Percentiles rank a stretch among this genome's conserved stretches.
Evolutionary conservation across 2,888 invertebrate genomes (phyloP).

Genomic region (Cacoxenus indagator): DNA sequence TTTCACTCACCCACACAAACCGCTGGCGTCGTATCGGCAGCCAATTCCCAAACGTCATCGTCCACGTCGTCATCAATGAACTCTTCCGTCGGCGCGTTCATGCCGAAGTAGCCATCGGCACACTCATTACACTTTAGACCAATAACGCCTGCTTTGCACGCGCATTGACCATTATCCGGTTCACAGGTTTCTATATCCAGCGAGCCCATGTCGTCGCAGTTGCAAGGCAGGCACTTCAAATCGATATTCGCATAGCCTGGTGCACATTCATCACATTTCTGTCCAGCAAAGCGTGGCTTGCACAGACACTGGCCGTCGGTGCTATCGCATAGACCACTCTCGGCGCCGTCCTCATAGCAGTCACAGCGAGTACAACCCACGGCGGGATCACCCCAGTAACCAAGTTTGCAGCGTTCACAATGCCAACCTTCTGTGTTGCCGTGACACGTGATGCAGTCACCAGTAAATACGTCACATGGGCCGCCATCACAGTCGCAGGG

Average conservation of each 20-base stretch:
- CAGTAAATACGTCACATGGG: slow-evolving; percentile 86
- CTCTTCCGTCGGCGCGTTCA: slow-evolving; percentile 67
- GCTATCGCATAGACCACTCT: slow-evolving; percentile 79
- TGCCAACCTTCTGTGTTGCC: slow-evolving; percentile 77
- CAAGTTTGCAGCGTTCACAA: slow-evolving; percentile 79
- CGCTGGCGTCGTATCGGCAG: slow-evolving; percentile 31
- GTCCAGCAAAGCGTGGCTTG: slow-evolving; percentile 78
- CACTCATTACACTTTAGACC: slow-evolving; percentile 84
- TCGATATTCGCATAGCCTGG: slow-evolving; percentile 81
- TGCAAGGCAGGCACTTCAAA: slow-evolving; percentile 84
- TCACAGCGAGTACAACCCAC: slow-evolving; percentile 80
- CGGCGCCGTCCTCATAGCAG: slow-evolving; percentile 83
- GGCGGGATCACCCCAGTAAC: slow-evolving; percentile 77
- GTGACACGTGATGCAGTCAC: slow-evolving; percentile 87
- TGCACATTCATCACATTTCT: slow-evolving; percentile 79
- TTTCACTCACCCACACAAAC: slow-evolving; percentile 66
- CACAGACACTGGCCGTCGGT: slow-evolving; percentile 84
- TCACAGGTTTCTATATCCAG: slow-evolving; percentile 77
- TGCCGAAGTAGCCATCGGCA: slow-evolving; percentile 79
- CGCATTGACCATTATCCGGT: slow-evolving; percentile 81
- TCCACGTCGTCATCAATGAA: slow-evolving; percentile 32
- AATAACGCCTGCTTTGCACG: slow-evolving; percentile 82
- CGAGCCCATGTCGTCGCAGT: slow-evolving; percentile 81
- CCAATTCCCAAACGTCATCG: slow-evolving; percentile 47
- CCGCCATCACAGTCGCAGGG: slow-evolving; percentile 90